Evolutionary conservation across 2,888 invertebrate genomes (phyloP).

Genomic region (Trichopria drosophilae): DNA sequence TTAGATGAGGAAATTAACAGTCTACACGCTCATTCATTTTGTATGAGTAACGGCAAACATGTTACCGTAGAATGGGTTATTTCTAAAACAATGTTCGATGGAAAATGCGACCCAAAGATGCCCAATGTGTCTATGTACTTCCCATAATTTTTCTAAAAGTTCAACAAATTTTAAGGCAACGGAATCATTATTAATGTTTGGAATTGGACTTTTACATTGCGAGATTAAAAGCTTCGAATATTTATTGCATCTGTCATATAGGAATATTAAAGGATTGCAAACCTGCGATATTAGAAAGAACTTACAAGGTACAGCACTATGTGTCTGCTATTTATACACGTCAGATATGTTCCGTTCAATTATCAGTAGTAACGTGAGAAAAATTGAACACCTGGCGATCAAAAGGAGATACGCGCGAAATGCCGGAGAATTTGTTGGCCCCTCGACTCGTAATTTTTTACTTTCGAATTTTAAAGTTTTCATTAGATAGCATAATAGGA

Average conservation of each 20-base stretch:
- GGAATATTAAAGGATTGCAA: constrained; percentile 1
- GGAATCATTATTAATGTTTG: background rate
- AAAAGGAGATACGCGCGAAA: too few species aligned
- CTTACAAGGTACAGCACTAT: too few species aligned
- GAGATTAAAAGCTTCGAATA: constrained; percentile 11
- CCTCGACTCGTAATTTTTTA: too few species aligned
- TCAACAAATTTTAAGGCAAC: constrained; percentile 4
- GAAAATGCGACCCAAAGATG: constrained; percentile 1
- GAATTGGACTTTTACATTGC: constrained; percentile 1
- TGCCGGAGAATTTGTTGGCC: too few species aligned
- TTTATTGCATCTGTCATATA: too few species aligned
- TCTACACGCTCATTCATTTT: background rate
- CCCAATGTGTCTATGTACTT: background rate
- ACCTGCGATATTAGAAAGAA: too few species aligned
- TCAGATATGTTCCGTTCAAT: too few species aligned
- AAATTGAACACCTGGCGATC: too few species aligned
- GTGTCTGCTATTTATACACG: too few species aligned
- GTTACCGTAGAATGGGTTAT: background rate
- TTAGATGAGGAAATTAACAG: background rate
- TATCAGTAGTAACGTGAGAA: too few species aligned
- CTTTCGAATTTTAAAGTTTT: too few species aligned
- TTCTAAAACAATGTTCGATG: background rate
- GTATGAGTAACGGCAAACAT: background rate
- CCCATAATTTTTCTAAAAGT: constrained; percentile 1
- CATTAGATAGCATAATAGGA: too few species aligned